Evolutionary conservation across 2,797 vertebrate genomes (phyloP), one percentile per base, ranked within the genome.

Genomic region (Neopelma chrysocephalum): DNA sequence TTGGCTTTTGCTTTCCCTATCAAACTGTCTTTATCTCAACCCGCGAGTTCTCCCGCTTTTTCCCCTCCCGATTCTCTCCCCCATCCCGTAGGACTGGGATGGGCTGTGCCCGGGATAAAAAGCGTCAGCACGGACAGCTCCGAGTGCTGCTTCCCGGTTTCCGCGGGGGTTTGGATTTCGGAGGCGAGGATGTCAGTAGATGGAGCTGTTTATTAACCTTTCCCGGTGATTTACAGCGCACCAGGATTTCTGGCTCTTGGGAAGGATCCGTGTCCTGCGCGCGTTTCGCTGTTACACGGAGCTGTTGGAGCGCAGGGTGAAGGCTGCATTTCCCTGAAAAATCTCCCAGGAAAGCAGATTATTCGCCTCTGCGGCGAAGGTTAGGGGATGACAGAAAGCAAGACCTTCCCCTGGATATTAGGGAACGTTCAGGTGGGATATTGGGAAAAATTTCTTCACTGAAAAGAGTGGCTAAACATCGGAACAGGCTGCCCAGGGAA

Each of bases 161-260:
- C 45, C 3, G 0, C 5, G 8, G 68, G 79, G 18, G 5, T 12
- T 27, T 51, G 77, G 58, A 15, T 54, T 48, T n/a, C 3, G 15
- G 65, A 50, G 50, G 54, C 62, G 57, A 54, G 22, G 1, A 36
- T 85, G 82, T 96, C 98, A 94, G 97, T 93, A 98, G 98, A 85
- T 98, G 98, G 98, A 81, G 95, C 97, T 98, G 87, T 97, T 96
- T 90, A 81, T 96, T 90, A 94, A 96, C 78, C 7, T 95, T 97
- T 96, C 83, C 56, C 57, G 5, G 12, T 9, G 62, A 86, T 96
- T 92, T n/a, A 68, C 65, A 6, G 76, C 2, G 6, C 43, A 6
- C 26, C 13, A 10, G 45, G 45, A 60, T 17, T 87, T n/a, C 18
- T 12, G 16, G 42, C 12, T 23, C 53, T 25, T 15, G 64, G 45